Percentiles rank a stretch among this genome's conserved stretches.
phyloP scores from a whole-genome alignment of 2,888 invertebrate species.

The Cataglyphis livida region DNA sequence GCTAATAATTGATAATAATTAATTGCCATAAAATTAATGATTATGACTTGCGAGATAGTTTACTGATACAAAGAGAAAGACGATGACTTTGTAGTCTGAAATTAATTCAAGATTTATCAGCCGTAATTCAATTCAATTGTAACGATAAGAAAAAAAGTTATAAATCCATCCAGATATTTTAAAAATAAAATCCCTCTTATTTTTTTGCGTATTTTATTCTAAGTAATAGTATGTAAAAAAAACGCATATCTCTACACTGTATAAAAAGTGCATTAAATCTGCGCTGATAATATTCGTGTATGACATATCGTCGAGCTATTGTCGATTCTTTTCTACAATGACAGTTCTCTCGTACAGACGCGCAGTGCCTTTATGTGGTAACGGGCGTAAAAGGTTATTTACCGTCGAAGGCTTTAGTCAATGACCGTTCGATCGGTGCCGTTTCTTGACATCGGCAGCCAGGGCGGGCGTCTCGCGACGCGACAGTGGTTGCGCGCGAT shows the following conservation, averaged over 20 bases:
- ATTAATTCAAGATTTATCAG: background rate
- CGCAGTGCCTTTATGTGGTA: background rate
- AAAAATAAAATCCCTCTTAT: slow-evolving; percentile 12
- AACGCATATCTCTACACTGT: background rate
- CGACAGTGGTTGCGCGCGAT: slow-evolving; percentile 43
- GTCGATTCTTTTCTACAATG: background rate
- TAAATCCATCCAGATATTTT: background rate
- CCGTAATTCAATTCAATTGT: background rate
- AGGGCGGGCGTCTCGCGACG: slow-evolving; percentile 24
- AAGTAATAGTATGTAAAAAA: background rate
- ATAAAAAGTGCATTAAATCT: background rate
- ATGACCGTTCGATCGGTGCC: slow-evolving; percentile 55
- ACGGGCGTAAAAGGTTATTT: slow-evolving; percentile 47
- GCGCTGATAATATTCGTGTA: background rate
- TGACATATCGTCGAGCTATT: background rate
- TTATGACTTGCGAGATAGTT: background rate
- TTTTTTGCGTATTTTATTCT: background rate
- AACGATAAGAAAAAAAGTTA: background rate
- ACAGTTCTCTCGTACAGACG: background rate
- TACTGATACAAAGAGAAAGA: background rate
- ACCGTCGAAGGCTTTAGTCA: slow-evolving; percentile 54
- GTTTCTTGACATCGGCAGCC: slow-evolving; percentile 45
- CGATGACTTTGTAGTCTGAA: background rate
- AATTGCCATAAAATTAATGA: slow-evolving; percentile 3
- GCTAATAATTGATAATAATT: slow-evolving; percentile 14